Base-by-base conservation (phyloP, 2,797 vertebrate species). In the Catharus ustulatus region DNA sequence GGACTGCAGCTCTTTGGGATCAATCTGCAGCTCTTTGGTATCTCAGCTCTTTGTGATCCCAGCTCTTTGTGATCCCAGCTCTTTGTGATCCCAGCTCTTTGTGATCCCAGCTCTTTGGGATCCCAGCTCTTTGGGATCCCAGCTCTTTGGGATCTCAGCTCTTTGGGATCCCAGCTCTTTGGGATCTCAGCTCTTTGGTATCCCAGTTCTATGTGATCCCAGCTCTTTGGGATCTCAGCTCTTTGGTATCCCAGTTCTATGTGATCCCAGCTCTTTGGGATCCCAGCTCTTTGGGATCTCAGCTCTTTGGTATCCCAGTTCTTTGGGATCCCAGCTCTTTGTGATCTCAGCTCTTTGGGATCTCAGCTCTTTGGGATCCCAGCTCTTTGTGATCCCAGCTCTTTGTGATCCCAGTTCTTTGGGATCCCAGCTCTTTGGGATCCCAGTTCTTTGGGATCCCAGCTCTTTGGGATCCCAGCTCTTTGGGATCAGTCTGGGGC, bases 371-470 rank as follows among this genome's bases (percentile, higher is more conserved):
- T n/a, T 54, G 22, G 9, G 38, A 3, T 11, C 3, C 4, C 62
- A 42, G 3, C 1, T 12, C 22, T 42, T n/a, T 54, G 23, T 7
- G 38, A 3, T 15, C 3, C 5, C 62, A 21, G 6, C 1, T 13
- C 13, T 45, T 17, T 29, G 11, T 5, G 6, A 4, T 43, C 2
- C 13, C 32, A 46, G 12, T 0, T 20, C 32, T 36, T 29, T 46
- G 11, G 15, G 32, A 5, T 19, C 10, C 4, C 32, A 20, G 2
- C 0, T 21, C 13, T 45, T 34, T 34, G 40, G 13, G 14, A 4
- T 34, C 0, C 13, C 38, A 15, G 3, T 0, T 20, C 17, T 12
- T 15, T 71, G 13, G 23, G 38, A 2, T 16, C 1, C 7, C 13
- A 21, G 3, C 0, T 16, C 18, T 34, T 21, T 34, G 13, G 10